Evolutionary conservation across 2,888 invertebrate genomes (phyloP), one percentile per base, ranked within the genome.

Genomic region (Pachydiplax longipennis): DNA sequence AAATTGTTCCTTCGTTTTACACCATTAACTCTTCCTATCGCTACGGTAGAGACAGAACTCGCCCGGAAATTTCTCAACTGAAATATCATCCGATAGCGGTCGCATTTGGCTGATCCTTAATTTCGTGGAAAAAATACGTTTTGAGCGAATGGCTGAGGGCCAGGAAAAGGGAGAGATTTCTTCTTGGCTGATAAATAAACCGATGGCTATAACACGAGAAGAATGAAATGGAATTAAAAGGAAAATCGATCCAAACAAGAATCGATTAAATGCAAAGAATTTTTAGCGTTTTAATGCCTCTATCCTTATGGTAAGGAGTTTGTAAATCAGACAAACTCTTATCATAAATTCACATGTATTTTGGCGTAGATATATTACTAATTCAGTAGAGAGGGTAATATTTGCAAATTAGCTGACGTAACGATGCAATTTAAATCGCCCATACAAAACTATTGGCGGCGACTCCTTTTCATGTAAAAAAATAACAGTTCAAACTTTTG

Each of bases 41-140:
- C 5, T 5, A 22, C 15, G 61, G 10, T 0, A 61, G n/a, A 6
- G 18, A 18, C 0, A 15, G 61, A 61, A 61, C 1, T n/a, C n/a
- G 18, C 25, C n/a, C 25, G 25, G 31, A 12, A 73, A 2, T n/a
- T 37, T 22, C 61, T 18, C 35, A 87, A 35, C 18, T 87, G 58
- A 87, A 87, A 87, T 87, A 87, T 58, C 87, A 73, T 37, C 61
- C 61, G 58, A 35, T 15, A 22, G 58, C 15, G 31, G 58, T 15
- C 58, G 61, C 61, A 87, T 61, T 87, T 22, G 87, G 87, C 87
- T 31, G 22, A 87, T 87, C 87, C 22, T 37, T 61, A 87, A 87
- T 87, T 35, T 61, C 61, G 18, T 22, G 22, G n/a, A 61, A 37
- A 61, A 87, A 87, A 87, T 83, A 83, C 37, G 87, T 22, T 61